Evolutionary conservation across 2,113 vertebrate genomes (phyloP), one percentile per base, ranked within the genome.

Genomic region (Sporophila hypoxantha): DNA sequence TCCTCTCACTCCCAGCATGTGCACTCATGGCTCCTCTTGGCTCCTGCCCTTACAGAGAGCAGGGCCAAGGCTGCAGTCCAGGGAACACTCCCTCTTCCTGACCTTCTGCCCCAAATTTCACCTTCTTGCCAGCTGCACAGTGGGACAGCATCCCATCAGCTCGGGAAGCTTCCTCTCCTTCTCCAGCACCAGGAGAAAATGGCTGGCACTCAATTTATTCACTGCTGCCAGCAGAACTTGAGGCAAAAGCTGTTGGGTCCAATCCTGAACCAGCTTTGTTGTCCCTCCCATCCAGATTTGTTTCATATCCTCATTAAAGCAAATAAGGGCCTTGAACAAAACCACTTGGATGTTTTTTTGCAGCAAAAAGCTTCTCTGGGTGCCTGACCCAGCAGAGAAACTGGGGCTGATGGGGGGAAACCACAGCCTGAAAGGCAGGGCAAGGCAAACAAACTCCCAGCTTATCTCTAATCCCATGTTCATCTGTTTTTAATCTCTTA

Each of bases 51-150:
- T 42, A 6, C 36, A 75, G 52, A 52, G n/a, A 71, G n/a, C 66
- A 85, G 30, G 1, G 3, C n/a, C 4, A 23, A 71, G 50, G 59
- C 55, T 81, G 36, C 55, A 34, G 37, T 23, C 55, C 55, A 68
- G 46, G 59, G 32, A 76, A 9, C 12, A 2, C 46, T 75, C 66
- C 62, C 41, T 68, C 59, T 83, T 84, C 36, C 47, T 13, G 17
- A 71, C 49, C 59, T 81, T 50, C 56, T 53, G 39, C 2, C 37
- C 50, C 55, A 18, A 44, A 26, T 73, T 50, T 22, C 29, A 49
- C 53, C 53, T 64, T 76, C 76, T 50, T 0, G 0, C n/a, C 10
- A 20, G 59, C 41, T 81, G 46, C 67, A 16, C 0, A 17, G 32
- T 0, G 0, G 47, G 52, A 34, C 34, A 60, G 49, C 39, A 64